phyloP scores from a whole-genome alignment of 2,888 invertebrate genomes.

The Rutpela maculata region DNA sequence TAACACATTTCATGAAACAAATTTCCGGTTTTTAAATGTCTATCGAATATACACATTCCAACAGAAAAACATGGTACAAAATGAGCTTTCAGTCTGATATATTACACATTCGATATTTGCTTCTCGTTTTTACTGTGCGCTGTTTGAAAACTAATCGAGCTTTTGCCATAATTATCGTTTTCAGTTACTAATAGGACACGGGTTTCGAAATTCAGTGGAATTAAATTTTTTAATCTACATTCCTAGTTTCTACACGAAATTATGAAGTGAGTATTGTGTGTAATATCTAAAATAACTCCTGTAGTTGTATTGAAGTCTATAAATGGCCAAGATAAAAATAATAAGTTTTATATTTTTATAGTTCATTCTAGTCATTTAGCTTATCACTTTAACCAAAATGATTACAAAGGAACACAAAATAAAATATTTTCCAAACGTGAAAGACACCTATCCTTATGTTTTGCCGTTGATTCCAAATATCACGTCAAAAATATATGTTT shows the following conservation, averaged over 20 bases:
- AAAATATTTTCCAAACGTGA: no score
- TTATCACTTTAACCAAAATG: no score
- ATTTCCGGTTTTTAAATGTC: slow-evolving; percentile 64
- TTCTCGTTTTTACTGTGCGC: slow-evolving; percentile 34
- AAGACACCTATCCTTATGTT: no score
- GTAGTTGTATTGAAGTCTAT: no score
- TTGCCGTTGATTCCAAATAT: no score
- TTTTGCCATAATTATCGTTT: slow-evolving; percentile 32
- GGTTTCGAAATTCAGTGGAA: neutral
- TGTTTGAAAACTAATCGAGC: slow-evolving; percentile 33
- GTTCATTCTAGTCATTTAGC: no score
- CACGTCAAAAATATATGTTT: no score
- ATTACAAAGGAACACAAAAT: no score
- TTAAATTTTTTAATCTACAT: neutral
- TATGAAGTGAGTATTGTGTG: no score
- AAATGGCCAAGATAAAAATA: no score
- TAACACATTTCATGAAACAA: slow-evolving; percentile 63
- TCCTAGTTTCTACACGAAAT: neutral
- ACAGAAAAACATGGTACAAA: slow-evolving; percentile 56
- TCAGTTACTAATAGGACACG: slow-evolving; percentile 2
- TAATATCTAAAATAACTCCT: no score
- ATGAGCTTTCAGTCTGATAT: slow-evolving; percentile 58
- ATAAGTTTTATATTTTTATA: no score
- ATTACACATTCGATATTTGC: slow-evolving; percentile 49
- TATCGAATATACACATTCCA: slow-evolving; percentile 57